These are phyloP conservation scores for Callochromis pleurospilus DNA, from an alignment of 2,113 vertebrate species.

Conservation along the genomic window DNA sequence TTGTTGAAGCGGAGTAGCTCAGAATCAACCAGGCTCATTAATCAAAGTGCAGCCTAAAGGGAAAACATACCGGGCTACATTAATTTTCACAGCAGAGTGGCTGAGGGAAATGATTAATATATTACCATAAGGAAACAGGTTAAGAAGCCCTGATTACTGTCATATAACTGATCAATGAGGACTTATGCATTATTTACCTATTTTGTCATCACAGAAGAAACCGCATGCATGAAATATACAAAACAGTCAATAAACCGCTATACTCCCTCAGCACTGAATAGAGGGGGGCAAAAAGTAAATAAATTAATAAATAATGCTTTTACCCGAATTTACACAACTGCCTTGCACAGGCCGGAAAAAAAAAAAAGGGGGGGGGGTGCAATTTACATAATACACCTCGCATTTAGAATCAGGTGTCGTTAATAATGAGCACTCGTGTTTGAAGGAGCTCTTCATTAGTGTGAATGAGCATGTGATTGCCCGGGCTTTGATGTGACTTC, in stretches of 20 bases:
- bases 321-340: not conserved
- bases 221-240: not conserved
- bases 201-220: slow-evolving; percentile 5
- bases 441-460: slow-evolving; percentile 63
- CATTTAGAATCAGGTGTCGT: slow-evolving; percentile 68
- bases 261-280: not conserved
- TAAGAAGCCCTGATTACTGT: slow-evolving; percentile 62
- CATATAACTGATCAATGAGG: slow-evolving; percentile 47
- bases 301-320: not conserved
- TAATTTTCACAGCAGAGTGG: slow-evolving; percentile 57
- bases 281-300: not conserved
- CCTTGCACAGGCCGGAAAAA: not conserved
- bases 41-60: slow-evolving; percentile 61
- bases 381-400: slow-evolving; percentile 62
- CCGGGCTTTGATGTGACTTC: slow-evolving; percentile 76
- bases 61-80: slow-evolving; percentile 58
- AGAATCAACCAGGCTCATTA: slow-evolving; percentile 49
- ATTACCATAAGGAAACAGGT: slow-evolving; percentile 59
- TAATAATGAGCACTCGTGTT: slow-evolving; percentile 68
- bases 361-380: accelerated
- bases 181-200: slow-evolving; percentile 34
- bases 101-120: slow-evolving; percentile 62
- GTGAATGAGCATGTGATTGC: slow-evolving; percentile 54
- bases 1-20: not conserved
- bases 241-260: not conserved